Conservation (phyloP, 2,797 vertebrate species). For the Stomatorhinus walkeri region DNA sequence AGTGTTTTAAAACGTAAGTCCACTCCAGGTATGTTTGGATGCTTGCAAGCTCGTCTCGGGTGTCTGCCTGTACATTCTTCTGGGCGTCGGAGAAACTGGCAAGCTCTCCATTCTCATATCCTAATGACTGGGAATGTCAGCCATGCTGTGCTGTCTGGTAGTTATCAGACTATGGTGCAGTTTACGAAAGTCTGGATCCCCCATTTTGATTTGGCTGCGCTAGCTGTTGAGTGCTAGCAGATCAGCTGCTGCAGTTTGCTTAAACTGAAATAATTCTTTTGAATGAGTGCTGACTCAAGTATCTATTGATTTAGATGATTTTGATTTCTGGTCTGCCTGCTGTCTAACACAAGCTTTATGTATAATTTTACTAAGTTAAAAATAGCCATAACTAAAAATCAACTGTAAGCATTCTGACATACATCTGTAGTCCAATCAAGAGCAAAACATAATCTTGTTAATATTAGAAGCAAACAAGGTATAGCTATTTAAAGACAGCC, state of each 20-base stretch:
- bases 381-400: background rate
- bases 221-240: background rate
- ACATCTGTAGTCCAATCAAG: background rate
- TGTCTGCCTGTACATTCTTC: background rate
- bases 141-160: background rate
- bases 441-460: background rate
- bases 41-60: background rate
- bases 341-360: background rate
- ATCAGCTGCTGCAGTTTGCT: background rate
- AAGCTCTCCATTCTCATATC: background rate
- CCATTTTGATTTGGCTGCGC: background rate
- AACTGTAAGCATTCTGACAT: background rate
- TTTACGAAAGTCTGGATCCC: background rate
- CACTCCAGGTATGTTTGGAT: background rate
- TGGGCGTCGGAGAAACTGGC: background rate
- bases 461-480: slow-evolving; percentile 1
- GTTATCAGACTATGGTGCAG: background rate
- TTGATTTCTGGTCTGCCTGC: background rate
- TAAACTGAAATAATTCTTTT: background rate
- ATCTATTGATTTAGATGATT: background rate
- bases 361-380: background rate
- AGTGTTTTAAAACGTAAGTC: background rate
- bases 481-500: background rate
- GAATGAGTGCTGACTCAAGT: background rate
- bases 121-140: background rate